Evolutionary conservation across 2,888 invertebrate genomes (phyloP), one percentile per base, ranked within the genome.

Genomic region (Lucinisca nassula): DNA sequence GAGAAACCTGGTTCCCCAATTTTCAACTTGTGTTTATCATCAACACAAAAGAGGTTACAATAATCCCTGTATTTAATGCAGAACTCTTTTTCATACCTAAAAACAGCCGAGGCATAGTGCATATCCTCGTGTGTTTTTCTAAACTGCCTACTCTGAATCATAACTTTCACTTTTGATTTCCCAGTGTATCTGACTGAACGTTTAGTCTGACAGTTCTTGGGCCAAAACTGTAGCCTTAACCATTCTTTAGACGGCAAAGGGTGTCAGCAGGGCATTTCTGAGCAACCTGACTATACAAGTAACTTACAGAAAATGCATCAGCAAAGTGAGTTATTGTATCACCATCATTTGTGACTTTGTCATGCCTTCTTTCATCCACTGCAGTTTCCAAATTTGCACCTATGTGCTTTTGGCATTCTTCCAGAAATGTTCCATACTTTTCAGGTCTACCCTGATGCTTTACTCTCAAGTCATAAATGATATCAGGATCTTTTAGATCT

Each of bases 71-170:
- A 79, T 45, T 45, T 45, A n/a, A 79, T 51, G 40, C 45, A 27
- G 51, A 79, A 79, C 27, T 79, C 79, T 79, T 79, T 79, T 38
- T 49, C 32, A 32, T 79, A 79, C 37, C 81, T 51, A 81, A 74
- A 58, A 24, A 81, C 12, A 21, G 73, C 81, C 21, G 81, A 81
- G 21, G 58, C 55, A 81, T 81, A 81, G 35, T 81, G 75, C 61
- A 81, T 81, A 27, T 81, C 81, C n/a, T n/a, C 49, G 51, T 79
- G 45, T 30, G 32, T 70, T 45, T 81, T 74, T 35, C 82, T 40
- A 70, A 79, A 86, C 45, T 86, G 86, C n/a, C 86, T 40, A 73
- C 79, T 87, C 38, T 82, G 79, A 17, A 87, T 79, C 75, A 82
- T 86, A 49, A 85, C 78, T 79, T 86, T 86, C 38, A 86, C 58